phyloP scores from a whole-genome alignment of 2,113 vertebrate species.

The Athene noctua region DNA sequence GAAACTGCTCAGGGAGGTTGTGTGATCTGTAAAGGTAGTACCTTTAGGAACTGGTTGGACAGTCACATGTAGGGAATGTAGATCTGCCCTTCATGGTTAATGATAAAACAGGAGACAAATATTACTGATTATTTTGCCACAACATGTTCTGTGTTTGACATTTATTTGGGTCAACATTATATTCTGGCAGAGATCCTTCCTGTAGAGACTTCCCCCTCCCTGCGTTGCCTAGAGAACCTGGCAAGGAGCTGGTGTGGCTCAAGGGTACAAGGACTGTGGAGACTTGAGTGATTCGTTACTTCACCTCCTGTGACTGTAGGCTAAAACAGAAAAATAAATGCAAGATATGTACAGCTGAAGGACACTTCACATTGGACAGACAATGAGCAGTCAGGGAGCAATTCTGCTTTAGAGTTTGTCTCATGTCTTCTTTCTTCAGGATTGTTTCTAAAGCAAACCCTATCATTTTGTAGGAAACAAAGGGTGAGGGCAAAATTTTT shows the following conservation, averaged over 20 bases:
- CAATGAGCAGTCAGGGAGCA: background rate
- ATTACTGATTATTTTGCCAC: background rate
- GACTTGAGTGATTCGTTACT: fast-evolving
- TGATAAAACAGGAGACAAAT: background rate
- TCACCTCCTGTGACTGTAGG: background rate
- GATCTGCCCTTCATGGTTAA: background rate
- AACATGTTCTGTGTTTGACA: background rate
- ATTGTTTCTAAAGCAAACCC: background rate
- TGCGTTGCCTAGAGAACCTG: background rate
- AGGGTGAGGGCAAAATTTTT: background rate
- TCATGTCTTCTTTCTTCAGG: background rate
- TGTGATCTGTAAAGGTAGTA: background rate
- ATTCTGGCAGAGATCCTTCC: background rate
- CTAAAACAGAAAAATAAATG: background rate
- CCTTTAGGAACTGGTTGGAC: background rate
- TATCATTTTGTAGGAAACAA: background rate
- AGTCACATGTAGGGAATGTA: background rate
- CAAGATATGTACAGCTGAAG: background rate
- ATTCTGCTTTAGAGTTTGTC: background rate
- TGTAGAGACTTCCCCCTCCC: background rate
- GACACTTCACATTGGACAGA: background rate
- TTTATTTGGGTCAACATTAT: background rate
- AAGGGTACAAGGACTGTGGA: background rate
- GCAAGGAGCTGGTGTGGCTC: background rate
- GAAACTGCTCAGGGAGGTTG: background rate